Evolutionary conservation across 2,888 invertebrate genomes (phyloP).

Genomic region (Enoplolaimus lenunculus): DNA sequence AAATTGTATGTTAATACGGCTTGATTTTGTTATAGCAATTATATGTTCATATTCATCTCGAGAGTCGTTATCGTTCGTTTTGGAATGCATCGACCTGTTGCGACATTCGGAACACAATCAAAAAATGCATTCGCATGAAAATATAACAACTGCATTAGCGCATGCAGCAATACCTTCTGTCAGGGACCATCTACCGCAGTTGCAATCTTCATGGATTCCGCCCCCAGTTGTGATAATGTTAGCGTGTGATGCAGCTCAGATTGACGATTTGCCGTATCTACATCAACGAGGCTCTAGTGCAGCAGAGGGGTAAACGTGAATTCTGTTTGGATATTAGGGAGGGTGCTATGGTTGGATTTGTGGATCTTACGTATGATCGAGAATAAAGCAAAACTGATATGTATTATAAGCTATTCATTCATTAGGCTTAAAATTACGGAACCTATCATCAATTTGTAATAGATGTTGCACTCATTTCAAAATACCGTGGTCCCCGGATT

Average conservation of each 20-base stretch:
- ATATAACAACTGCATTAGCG: too few species aligned
- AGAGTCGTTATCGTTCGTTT: constrained; percentile 76
- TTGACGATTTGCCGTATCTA: constrained; percentile 66
- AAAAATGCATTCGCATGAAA: background rate
- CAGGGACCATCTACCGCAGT: background rate
- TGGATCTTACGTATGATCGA: too few species aligned
- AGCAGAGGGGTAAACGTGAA: constrained; percentile 43
- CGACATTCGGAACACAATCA: background rate
- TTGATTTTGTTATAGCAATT: background rate
- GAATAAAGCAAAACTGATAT: too few species aligned
- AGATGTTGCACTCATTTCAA: too few species aligned
- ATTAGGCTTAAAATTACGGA: too few species aligned
- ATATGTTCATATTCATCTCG: constrained; percentile 61
- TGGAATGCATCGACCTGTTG: constrained; percentile 71
- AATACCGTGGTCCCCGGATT: too few species aligned
- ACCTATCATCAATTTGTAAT: too few species aligned
- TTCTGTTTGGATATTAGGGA: too few species aligned
- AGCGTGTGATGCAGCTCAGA: constrained; percentile 65
- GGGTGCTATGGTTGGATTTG: too few species aligned
- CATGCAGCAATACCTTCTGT: too few species aligned
- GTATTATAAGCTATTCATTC: too few species aligned
- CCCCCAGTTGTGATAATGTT: constrained; percentile 77
- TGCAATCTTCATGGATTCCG: background rate
- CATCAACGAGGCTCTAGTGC: constrained; percentile 52
- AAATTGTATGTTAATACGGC: too few species aligned